Conservation (phyloP, 2,113 vertebrate species). For the Tyto alba region DNA sequence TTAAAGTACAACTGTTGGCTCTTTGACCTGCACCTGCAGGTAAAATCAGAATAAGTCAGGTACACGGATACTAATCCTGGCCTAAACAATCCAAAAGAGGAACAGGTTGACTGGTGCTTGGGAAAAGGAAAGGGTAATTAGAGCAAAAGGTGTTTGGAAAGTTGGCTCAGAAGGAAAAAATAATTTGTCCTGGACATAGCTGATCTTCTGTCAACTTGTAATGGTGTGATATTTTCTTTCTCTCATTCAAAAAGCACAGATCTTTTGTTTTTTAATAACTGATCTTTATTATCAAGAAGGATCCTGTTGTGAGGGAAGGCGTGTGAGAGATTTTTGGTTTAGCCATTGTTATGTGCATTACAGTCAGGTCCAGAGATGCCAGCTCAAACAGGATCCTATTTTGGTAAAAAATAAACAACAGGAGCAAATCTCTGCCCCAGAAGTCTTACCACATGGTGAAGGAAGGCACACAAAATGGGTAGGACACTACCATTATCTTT, state of each 20-base stretch:
- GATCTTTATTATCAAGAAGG: not conserved
- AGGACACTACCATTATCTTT: not conserved
- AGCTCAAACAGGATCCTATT: not conserved
- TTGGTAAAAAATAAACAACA: not conserved
- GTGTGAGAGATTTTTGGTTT: not conserved
- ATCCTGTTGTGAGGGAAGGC: not conserved
- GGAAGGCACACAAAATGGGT: not conserved
- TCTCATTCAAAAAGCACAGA: not conserved
- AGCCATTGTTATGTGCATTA: not conserved
- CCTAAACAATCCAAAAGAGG: not conserved
- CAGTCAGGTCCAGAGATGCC: not conserved
- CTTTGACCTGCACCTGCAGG: constrained; percentile 32
- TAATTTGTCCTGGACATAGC: not conserved
- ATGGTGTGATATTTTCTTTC: not conserved
- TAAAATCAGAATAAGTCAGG: not conserved
- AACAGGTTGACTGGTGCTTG: not conserved
- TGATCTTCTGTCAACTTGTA: not conserved
- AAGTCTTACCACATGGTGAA: not conserved
- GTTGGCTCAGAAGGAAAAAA: not conserved
- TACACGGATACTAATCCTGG: not conserved
- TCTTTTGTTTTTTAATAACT: not conserved
- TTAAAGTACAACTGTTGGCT: not conserved
- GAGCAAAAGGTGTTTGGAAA: not conserved
- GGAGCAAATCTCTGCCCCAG: not conserved
- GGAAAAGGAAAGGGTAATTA: not conserved